Base-by-base conservation (phyloP, 2,797 vertebrate species). In the Anabas testudineus region DNA sequence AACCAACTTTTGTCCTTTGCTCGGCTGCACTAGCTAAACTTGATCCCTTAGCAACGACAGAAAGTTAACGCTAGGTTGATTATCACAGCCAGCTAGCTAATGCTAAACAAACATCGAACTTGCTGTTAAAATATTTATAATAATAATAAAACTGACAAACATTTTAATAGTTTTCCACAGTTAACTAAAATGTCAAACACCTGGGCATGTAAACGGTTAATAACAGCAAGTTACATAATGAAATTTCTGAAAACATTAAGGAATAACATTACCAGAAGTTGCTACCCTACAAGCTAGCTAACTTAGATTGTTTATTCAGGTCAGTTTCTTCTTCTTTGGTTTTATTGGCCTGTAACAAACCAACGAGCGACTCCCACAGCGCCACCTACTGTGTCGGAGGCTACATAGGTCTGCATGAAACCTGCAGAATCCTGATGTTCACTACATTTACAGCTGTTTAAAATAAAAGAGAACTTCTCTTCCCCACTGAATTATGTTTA, bases 231-330 rank as follows among this genome's bases (percentile, higher is more conserved):
- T 5, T 13, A 28, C 0, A 14, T 36, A 4, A 34, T 12, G 8
- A n/a, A 71, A 32, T 18, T 0, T 21, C 1, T 34, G 9, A 15
- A 36, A 1, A 76, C 61, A 43, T n/a, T 15, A 51, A 60, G 4
- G 2, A 71, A 42, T 86, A 46, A 13, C 19, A 22, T 46, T 21
- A 90, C 82, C 85, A 74, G 34, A 66, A 75, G 45, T 67, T 66
- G 66, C 77, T 84, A 83, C 57, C 70, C 4, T 49, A 54, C 3
- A 55, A 57, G 81, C 84, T 90, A 90, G 79, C 78, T 62, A 62
- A 10, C n/a, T n/a, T n/a, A n/a, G n/a, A 82, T 71, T 83, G 79
- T 81, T 82, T 81, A 74, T 53, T 57, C 30, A 49, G 8, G 36
- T 66, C 0, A n/a, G 18, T 3, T n/a, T n/a, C 41, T 16, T 43